Percentiles rank a stretch among this genome's conserved stretches.
Evolutionary conservation across 2,113 vertebrate genomes (phyloP).

Genomic region (Mola mola): DNA sequence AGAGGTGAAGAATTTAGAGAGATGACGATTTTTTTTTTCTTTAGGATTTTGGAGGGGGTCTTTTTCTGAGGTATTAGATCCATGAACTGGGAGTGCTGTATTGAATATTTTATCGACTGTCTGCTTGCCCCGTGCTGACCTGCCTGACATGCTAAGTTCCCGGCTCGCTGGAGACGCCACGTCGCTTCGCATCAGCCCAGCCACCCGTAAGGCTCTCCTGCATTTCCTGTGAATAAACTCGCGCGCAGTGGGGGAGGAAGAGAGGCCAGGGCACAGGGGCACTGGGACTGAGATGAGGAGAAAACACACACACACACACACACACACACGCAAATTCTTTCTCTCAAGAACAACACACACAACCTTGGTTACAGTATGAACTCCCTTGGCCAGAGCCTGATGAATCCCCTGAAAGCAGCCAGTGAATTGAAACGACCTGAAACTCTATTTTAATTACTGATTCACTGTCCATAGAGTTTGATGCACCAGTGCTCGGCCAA

Average conservation of each 20-base stretch:
- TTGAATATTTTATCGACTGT: slow-evolving; percentile 94
- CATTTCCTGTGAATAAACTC: slow-evolving; percentile 86
- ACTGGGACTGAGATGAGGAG: slow-evolving; percentile 69
- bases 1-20: slow-evolving; percentile 25
- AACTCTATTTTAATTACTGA: slow-evolving; percentile 69
- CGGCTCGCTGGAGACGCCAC: slow-evolving; percentile 84
- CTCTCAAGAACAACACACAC: slow-evolving; percentile 68
- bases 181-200: slow-evolving; percentile 86
- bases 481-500: slow-evolving; percentile 10
- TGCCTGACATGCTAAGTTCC: slow-evolving; percentile 88
- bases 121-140: slow-evolving; percentile 88
- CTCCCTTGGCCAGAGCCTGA: slow-evolving; percentile 63
- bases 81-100: slow-evolving; percentile 87
- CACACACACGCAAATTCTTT: slow-evolving; percentile 67
- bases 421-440: slow-evolving; percentile 73
- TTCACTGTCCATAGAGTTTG: slow-evolving; percentile 46
- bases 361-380: slow-evolving; percentile 70
- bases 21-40: slow-evolving; percentile 36
- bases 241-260: slow-evolving; percentile 83
- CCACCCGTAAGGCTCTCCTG: slow-evolving; percentile 83
- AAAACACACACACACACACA: slow-evolving; percentile 63
- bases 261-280: slow-evolving; percentile 74
- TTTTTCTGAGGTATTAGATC: slow-evolving; percentile 84
- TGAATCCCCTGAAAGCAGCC: slow-evolving; percentile 72
- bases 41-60: slow-evolving; percentile 47